These are phyloP conservation scores for Philopedon plagiatum DNA, from an alignment of 2,888 invertebrate species.

Conservation along the genomic window DNA sequence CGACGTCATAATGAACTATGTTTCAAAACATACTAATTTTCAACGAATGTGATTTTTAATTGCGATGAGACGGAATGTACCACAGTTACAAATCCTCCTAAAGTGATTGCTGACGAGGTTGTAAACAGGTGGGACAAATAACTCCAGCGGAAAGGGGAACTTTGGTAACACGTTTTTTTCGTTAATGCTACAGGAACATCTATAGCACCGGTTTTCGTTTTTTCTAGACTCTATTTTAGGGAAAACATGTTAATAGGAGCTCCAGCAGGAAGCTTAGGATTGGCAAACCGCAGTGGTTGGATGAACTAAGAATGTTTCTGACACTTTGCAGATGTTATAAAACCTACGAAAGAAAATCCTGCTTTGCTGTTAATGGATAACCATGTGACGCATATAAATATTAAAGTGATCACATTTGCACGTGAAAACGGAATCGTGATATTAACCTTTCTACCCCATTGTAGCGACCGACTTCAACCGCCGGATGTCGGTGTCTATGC, in stretches of 20 bases:
- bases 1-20: conserved; percentile 5
- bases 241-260: conserved; percentile 20
- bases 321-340: not conserved
- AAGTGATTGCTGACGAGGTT: conserved; percentile 10
- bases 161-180: conserved; percentile 15
- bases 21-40: conserved; percentile 12
- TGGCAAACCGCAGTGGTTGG: conserved; percentile 12
- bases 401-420: not conserved
- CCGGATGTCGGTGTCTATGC: conserved; percentile 4
- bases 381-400: not conserved
- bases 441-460: conserved; percentile 7
- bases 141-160: conserved; percentile 15
- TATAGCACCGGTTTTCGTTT: conserved; percentile 16
- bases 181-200: conserved; percentile 15
- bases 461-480: conserved; percentile 12
- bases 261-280: conserved; percentile 20
- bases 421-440: conserved; percentile 1
- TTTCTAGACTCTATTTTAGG: conserved; percentile 19
- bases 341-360: not conserved
- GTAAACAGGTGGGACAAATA: conserved; percentile 9
- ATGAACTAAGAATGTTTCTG: conserved; percentile 10
- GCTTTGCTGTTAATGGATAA: conserved; percentile 13
- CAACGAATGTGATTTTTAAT: conserved; percentile 16
- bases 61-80: conserved; percentile 21
- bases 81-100: conserved; percentile 22